Conservation (phyloP, 30 jellyfish, hydroid and myxozoan genomes). For the Pelagia noctiluca region DNA sequence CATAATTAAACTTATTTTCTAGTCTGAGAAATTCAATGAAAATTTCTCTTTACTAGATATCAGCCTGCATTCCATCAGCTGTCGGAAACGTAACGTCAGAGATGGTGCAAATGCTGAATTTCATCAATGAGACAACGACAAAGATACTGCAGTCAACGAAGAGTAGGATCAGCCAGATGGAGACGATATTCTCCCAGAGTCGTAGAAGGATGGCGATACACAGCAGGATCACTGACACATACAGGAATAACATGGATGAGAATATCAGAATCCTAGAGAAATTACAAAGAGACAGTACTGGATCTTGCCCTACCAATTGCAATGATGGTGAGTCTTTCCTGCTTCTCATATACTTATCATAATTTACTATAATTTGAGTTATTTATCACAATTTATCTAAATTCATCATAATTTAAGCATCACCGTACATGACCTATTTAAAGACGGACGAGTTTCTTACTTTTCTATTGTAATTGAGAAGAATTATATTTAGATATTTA, state of each 20-base stretch:
- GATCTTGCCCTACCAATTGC: slow-evolving; percentile 41
- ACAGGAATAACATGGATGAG: slow-evolving; percentile 5
- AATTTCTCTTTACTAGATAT: slow-evolving; percentile 3
- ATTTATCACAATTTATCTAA: too few relatives aligned
- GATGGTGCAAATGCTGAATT: not conserved
- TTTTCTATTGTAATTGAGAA: not conserved
- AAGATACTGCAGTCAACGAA: slow-evolving; percentile 34
- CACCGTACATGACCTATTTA: too few relatives aligned
- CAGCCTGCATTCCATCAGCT: slow-evolving; percentile 43
- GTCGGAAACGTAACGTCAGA: slow-evolving; percentile 54
- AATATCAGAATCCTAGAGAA: slow-evolving; percentile 6
- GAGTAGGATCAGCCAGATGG: slow-evolving; percentile 29
- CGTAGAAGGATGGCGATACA: slow-evolving; percentile 48
- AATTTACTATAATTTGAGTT: too few relatives aligned
- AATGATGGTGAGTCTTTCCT: slow-evolving; percentile 29
- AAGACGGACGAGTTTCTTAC: too few relatives aligned
- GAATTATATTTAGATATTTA: not conserved
- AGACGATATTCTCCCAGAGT: slow-evolving; percentile 32
- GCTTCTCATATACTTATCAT: too few relatives aligned
- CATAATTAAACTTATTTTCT: too few relatives aligned
- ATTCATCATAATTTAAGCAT: too few relatives aligned
- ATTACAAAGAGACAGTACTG: not conserved
- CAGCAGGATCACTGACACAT: slow-evolving; percentile 1
- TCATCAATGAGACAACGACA: slow-evolving; percentile 19
- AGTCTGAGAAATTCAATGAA: too few relatives aligned